Evolutionary conservation across 2,113 vertebrate genomes (phyloP).

Genomic region (Hystrix cristata): DNA sequence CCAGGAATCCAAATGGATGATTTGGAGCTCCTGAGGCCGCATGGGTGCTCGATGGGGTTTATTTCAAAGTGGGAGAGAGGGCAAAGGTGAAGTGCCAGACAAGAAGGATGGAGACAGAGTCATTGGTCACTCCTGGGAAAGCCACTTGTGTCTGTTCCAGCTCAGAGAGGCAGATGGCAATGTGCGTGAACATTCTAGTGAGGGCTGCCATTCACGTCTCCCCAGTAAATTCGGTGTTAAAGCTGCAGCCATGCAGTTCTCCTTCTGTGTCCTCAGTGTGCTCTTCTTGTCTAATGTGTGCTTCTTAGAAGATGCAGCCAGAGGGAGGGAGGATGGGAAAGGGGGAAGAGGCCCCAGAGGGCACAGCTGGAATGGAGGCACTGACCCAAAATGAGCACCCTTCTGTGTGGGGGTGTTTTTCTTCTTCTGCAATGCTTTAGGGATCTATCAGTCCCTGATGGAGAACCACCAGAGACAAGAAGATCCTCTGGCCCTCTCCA

Average conservation of each 20-base stretch:
- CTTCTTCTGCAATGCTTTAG: not conserved
- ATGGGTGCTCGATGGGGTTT: not conserved
- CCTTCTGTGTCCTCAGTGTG: not conserved
- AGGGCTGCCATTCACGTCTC: not conserved
- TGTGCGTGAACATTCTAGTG: not conserved
- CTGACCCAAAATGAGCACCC: not conserved
- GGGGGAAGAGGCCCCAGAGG: not conserved
- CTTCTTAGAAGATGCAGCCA: not conserved
- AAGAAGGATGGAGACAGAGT: not conserved
- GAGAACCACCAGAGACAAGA: not conserved
- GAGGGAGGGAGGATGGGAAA: not conserved
- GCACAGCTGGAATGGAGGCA: not conserved
- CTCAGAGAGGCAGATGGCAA: accelerated
- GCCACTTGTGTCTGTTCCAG: not conserved
- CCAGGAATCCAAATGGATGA: not conserved
- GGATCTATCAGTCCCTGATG: no score
- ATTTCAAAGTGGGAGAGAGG: not conserved
- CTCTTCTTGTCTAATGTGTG: not conserved
- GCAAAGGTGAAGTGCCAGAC: not conserved
- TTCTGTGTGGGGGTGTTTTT: not conserved
- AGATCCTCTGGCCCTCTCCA: not conserved
- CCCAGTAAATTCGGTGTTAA: not conserved
- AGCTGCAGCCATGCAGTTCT: not conserved
- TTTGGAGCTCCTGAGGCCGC: not conserved
- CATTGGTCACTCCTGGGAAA: not conserved